These are phyloP conservation scores for Apodemus agrarius DNA, from an alignment of 2,797 vertebrate genomes.

Conservation along the genomic window DNA sequence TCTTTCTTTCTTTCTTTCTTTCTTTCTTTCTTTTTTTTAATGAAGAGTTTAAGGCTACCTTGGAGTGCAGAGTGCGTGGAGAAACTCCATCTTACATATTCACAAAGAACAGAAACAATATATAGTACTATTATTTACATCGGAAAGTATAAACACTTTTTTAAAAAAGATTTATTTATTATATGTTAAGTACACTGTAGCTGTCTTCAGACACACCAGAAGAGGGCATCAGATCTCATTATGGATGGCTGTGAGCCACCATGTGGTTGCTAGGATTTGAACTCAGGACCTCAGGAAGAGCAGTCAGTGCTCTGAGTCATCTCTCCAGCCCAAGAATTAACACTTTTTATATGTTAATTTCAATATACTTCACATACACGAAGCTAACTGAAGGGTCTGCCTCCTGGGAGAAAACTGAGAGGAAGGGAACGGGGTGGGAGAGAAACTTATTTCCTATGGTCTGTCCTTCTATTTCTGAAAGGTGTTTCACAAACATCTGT, in stretches of 20 bases:
- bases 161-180: too few species aligned
- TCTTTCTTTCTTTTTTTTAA: background rate
- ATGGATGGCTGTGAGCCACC: too few species aligned
- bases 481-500: conserved; percentile 5
- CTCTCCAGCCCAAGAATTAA: too few species aligned
- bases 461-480: conserved; percentile 35
- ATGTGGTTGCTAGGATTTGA: too few species aligned
- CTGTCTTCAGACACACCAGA: too few species aligned
- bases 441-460: conserved; percentile 46
- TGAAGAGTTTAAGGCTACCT: background rate
- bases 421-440: background rate
- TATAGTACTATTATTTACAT: background rate
- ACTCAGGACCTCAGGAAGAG: too few species aligned
- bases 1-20: too few species aligned
- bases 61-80: background rate
- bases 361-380: background rate
- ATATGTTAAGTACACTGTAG: too few species aligned
- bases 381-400: conserved; percentile 16
- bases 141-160: conserved; percentile 38
- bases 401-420: background rate
- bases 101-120: conserved; percentile 18
- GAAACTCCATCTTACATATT: background rate
- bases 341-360: background rate
- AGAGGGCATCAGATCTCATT: too few species aligned
- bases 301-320: too few species aligned